Percentiles rank a stretch among this genome's conserved stretches.
Evolutionary conservation across 2,113 vertebrate genomes (phyloP).

Genomic region (Halcyon senegalensis): DNA sequence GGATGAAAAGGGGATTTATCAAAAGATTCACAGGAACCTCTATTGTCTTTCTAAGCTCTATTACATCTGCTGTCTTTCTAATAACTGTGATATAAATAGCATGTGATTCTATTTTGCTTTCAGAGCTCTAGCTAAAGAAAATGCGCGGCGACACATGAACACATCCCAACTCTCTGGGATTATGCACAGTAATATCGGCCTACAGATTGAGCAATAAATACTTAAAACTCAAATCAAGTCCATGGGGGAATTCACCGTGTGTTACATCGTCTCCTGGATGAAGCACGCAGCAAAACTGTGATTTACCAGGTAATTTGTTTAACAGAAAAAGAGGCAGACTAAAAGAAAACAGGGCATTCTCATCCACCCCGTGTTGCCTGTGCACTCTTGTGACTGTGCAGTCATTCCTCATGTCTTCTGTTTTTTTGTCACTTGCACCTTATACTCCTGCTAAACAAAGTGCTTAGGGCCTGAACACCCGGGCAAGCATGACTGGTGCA

Average conservation of each 20-base stretch:
- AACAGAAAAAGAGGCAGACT: background rate
- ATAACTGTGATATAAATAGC: slow-evolving; percentile 8
- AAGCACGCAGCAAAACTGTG: background rate
- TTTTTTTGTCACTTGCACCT: background rate
- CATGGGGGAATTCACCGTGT: background rate
- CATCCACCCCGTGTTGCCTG: background rate
- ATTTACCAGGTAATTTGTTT: background rate
- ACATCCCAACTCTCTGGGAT: background rate
- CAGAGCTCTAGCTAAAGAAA: background rate
- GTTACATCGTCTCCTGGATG: background rate
- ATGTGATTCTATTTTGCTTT: background rate
- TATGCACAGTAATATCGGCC: background rate
- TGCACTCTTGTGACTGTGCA: background rate
- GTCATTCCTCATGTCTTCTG: background rate
- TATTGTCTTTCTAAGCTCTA: background rate
- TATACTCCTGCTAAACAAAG: background rate
- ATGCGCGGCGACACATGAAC: slow-evolving; percentile 19
- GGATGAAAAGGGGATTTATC: background rate
- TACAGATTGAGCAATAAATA: background rate
- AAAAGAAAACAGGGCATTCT: background rate
- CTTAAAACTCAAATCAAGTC: background rate
- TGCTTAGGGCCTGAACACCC: background rate
- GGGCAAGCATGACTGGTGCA: accelerated
- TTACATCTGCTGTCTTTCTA: background rate
- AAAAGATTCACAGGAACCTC: background rate